Evolutionary conservation across 2,888 invertebrate genomes (phyloP).

Genomic region (Scelioninae gen. 1): DNA sequence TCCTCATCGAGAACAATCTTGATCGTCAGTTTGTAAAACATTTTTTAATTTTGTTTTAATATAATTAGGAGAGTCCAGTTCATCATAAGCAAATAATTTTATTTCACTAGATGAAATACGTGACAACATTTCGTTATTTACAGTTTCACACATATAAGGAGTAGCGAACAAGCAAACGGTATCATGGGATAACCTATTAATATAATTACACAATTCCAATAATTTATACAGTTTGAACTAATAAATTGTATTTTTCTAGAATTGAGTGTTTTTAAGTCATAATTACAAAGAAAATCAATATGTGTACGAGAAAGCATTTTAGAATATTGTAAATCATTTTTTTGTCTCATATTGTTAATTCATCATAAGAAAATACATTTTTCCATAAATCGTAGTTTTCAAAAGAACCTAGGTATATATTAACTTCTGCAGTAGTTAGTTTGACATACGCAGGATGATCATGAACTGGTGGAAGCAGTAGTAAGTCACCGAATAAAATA

Average conservation of each 20-base stretch:
- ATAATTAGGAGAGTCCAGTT: slow-evolving; percentile 65
- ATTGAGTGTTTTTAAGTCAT: slow-evolving; percentile 11
- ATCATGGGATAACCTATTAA: slow-evolving; percentile 48
- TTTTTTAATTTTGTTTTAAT: slow-evolving; percentile 41
- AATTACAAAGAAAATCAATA: neutral
- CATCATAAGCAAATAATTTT: slow-evolving; percentile 58
- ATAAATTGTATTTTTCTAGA: neutral
- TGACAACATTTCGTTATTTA: slow-evolving; percentile 27
- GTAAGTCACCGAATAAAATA: slow-evolving; percentile 77
- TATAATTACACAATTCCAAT: slow-evolving; percentile 23
- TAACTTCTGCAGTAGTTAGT: slow-evolving; percentile 72
- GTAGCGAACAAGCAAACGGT: slow-evolving; percentile 72
- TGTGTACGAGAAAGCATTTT: slow-evolving; percentile 47
- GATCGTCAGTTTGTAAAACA: slow-evolving; percentile 8
- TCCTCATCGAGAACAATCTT: slow-evolving; percentile 18
- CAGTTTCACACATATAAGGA: slow-evolving; percentile 69
- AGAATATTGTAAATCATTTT: slow-evolving; percentile 68
- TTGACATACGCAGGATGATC: slow-evolving; percentile 50
- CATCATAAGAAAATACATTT: slow-evolving; percentile 75
- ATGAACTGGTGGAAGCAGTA: slow-evolving; percentile 77
- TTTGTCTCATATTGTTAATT: slow-evolving; percentile 65
- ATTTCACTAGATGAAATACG: slow-evolving; percentile 27
- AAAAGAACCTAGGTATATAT: slow-evolving; percentile 64
- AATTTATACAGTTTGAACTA: slow-evolving; percentile 11
- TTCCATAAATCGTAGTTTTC: slow-evolving; percentile 74